Percentiles rank a stretch among this genome's conserved stretches.
These are phyloP conservation scores for Drosophila carrolli DNA, from an alignment of 1,140 invertebrate species.

Conservation along the genomic window DNA sequence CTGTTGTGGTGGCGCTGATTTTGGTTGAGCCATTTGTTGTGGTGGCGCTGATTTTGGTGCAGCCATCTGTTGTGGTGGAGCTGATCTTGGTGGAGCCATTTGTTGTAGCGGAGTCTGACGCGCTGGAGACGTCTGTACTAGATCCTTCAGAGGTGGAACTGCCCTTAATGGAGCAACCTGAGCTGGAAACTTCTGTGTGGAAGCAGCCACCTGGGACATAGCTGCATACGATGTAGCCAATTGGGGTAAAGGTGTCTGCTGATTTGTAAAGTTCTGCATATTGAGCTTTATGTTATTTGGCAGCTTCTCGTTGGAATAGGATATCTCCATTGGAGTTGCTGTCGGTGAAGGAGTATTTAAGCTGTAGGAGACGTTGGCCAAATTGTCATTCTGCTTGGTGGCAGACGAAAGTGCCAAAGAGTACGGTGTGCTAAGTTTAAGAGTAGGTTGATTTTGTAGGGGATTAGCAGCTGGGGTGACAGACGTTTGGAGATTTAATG, in stretches of 20 bases:
- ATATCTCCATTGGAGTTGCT: slow-evolving; percentile 51
- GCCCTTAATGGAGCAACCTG: background rate
- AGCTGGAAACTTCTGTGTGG: background rate
- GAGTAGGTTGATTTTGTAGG: slow-evolving; percentile 9
- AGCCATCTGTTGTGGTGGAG: background rate
- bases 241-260: background rate
- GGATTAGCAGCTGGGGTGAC: slow-evolving; percentile 2
- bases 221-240: background rate
- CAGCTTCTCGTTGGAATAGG: slow-evolving; percentile 32
- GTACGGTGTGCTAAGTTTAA: slow-evolving; percentile 54
- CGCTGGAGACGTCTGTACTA: background rate
- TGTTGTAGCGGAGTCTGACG: background rate
- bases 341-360: slow-evolving; percentile 53
- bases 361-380: slow-evolving; percentile 34
- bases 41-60: background rate
- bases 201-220: background rate
- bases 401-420: slow-evolving; percentile 19
- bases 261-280: background rate
- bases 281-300: slow-evolving; percentile 3
- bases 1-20: background rate
- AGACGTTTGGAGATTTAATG: slow-evolving; percentile 9
- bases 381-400: slow-evolving; percentile 21
- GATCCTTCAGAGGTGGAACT: no score
- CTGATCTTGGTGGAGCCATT: background rate
- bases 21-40: background rate